A percentile compares a stretch with the other conserved stretches of the same genome.
These are phyloP conservation scores for Melinaea menophilus DNA, from an alignment of 2,888 invertebrate species.

Conservation along the genomic window DNA sequence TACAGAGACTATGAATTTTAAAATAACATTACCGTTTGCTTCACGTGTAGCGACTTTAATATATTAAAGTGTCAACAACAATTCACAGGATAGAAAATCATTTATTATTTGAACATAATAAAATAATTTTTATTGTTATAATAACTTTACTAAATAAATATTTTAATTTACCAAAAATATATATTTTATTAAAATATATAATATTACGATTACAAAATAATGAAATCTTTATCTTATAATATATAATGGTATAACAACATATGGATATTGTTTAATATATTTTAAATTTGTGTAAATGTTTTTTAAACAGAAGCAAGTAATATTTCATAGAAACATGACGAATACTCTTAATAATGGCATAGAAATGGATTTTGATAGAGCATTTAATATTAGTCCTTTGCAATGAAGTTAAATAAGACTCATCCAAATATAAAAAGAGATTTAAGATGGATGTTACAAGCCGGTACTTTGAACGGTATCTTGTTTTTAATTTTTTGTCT, in stretches of 20 bases:
- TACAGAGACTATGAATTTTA: constrained; percentile 15
- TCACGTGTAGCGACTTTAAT: not conserved
- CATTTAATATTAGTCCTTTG: constrained; percentile 27
- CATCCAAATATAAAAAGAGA: constrained; percentile 34
- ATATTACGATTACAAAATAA: too few species aligned
- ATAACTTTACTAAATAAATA: too few species aligned
- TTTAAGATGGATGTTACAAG: constrained; percentile 32
- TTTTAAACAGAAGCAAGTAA: too few species aligned
- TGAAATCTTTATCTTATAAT: too few species aligned
- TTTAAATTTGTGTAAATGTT: too few species aligned
- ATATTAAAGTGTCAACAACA: not conserved
- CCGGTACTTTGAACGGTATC: not conserved
- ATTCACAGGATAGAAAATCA: constrained; percentile 1
- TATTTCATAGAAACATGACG: too few species aligned
- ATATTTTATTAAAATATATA: constrained; percentile 22
- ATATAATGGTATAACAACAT: not conserved
- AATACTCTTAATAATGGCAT: not conserved
- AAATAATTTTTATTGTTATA: too few species aligned
- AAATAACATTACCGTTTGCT: not conserved
- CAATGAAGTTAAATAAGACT: constrained; percentile 29
- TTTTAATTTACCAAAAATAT: too few species aligned
- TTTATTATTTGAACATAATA: too few species aligned
- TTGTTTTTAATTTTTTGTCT: not conserved
- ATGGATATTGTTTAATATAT: not conserved
- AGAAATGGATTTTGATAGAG: not conserved